Base-by-base conservation (phyloP, 2,113 vertebrate genomes). In the Albula goreensis region DNA sequence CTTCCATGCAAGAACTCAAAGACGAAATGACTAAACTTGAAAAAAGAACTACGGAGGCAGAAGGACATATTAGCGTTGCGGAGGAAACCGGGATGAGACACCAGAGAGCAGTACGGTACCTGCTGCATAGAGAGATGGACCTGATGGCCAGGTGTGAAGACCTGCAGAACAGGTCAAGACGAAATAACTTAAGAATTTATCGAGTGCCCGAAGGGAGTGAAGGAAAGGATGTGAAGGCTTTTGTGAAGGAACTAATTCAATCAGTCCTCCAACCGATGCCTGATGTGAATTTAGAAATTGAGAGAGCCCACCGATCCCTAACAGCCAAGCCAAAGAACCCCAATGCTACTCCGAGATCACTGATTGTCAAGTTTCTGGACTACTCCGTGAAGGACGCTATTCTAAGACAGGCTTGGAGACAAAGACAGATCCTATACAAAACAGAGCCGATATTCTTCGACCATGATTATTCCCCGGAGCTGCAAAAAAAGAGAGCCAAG, bases 181-280 rank as follows among this genome's bases (percentile, higher is more conserved):
- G 53, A 56, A 79, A 79, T 25, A 79, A 79, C 2, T 11, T 79
- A 25, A 79, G 78, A 79, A 79, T 79, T 11, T 79, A 79, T 25
- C 25, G 25, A 5, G 78, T 79, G 25, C 78, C 78, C 11, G 78
- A 79, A 79, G 78, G 78, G 31, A 3, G 4, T 79, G 78, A 79
- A 79, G 78, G 78, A 79, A 25, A 79, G 49, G 25, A 79, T 25
- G 17, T 3, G 80, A 50, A 10, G 31, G 3, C 11, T 4, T 89
- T 90, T 84, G 85, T 85, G 2, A 81, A 85, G 13, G 19, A 88
- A 12, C 82, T 88, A 10, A 60, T 88, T 50, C 70, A 89, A 53
- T 79, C 70, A 56, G 77, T 53, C 17, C 78, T 90, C 19, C n/a
- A 87, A 4, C 82, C 82, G 2, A 63, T 63, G 60, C 85, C 52